Conservation (phyloP, 2,797 vertebrate genomes). For the Hoplostethus mediterraneus region DNA sequence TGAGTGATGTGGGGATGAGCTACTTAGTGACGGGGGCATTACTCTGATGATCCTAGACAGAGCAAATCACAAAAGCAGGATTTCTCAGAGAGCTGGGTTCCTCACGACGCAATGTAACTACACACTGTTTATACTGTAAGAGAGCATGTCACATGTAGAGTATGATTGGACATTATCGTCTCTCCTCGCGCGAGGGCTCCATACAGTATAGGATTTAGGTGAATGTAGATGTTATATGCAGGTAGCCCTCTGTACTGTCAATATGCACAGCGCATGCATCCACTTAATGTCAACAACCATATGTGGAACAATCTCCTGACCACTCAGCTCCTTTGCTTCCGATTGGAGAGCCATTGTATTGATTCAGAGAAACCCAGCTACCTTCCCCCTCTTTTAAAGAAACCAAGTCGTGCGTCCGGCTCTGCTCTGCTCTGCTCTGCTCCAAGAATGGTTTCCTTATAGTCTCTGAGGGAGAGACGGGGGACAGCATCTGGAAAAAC, state of each 20-base stretch:
- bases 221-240: slow-evolving; percentile 52
- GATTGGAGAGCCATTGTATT: slow-evolving; percentile 72
- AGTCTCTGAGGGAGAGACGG: slow-evolving; percentile 72
- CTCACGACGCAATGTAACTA: slow-evolving; percentile 9
- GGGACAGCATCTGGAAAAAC: slow-evolving; percentile 84
- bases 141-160: neutral
- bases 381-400: slow-evolving; percentile 50
- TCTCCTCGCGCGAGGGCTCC: neutral
- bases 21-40: slow-evolving; percentile 41
- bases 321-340: slow-evolving; percentile 70
- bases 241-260: slow-evolving; percentile 60
- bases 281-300: slow-evolving; percentile 70
- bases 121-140: neutral
- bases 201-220: slow-evolving; percentile 30
- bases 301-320: slow-evolving; percentile 63
- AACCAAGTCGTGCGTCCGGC: slow-evolving; percentile 64
- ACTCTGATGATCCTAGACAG: slow-evolving; percentile 40
- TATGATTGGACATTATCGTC: slow-evolving; percentile 1
- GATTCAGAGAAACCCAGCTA: slow-evolving; percentile 67
- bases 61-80: slow-evolving; percentile 25
- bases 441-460: slow-evolving; percentile 70
- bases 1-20: slow-evolving; percentile 46
- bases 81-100: slow-evolving; percentile 10
- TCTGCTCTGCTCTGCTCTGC: slow-evolving; percentile 40
- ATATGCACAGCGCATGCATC: slow-evolving; percentile 68